These are phyloP conservation scores for Erebia aethiops DNA, from an alignment of 2,888 invertebrate genomes.

Conservation along the genomic window DNA sequence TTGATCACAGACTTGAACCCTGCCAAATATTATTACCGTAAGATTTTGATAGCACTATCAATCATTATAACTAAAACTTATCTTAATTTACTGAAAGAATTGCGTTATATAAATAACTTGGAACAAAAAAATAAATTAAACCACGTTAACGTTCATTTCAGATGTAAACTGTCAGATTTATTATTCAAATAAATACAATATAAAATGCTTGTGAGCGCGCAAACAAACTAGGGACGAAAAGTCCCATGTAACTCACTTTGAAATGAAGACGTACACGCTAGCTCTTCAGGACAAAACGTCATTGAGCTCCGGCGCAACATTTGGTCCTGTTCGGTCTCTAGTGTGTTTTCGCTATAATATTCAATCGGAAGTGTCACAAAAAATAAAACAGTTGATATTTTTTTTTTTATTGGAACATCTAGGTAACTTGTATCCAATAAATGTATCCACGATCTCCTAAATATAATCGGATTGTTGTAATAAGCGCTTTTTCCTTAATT, in stretches of 20 bases:
- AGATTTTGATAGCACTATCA: conserved; percentile 49
- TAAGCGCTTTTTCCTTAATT: conserved; percentile 27
- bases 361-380: neutral
- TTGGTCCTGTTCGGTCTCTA: too few species aligned
- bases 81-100: conserved; percentile 4
- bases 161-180: too few species aligned
- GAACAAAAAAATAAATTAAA: neutral
- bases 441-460: conserved; percentile 27
- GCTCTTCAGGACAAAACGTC: too few species aligned
- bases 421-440: neutral
- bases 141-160: too few species aligned
- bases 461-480: conserved; percentile 18
- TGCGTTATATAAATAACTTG: neutral
- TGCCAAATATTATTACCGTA: conserved; percentile 71
- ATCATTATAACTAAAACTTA: conserved; percentile 27
- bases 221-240: too few species aligned
- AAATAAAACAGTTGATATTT: conserved; percentile 11
- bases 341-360: too few species aligned
- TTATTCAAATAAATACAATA: too few species aligned
- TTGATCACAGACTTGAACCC: conserved; percentile 60
- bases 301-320: too few species aligned
- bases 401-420: neutral
- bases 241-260: too few species aligned
- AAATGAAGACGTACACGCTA: too few species aligned
- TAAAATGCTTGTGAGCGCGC: too few species aligned